Evolutionary conservation across 2,113 vertebrate species (phyloP).

Genomic region (Perca flavescens): DNA sequence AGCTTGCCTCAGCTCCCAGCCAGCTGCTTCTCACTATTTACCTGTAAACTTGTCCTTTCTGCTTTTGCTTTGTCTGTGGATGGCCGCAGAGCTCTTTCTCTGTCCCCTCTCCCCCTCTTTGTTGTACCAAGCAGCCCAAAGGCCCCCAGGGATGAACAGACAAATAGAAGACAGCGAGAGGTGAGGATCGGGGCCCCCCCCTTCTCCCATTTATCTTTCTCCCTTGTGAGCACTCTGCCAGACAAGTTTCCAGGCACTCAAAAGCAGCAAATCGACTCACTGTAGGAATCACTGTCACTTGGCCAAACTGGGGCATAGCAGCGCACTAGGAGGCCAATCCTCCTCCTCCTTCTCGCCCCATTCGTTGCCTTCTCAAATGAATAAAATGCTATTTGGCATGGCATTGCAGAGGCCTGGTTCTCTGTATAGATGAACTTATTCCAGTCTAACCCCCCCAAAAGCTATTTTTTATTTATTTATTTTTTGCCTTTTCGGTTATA

Average conservation of each 20-base stretch:
- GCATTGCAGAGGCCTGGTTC: slow-evolving; percentile 25
- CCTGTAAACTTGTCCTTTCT: slow-evolving; percentile 76
- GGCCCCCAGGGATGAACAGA: slow-evolving; percentile 76
- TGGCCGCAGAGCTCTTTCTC: slow-evolving; percentile 54
- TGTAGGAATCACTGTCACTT: slow-evolving; percentile 78
- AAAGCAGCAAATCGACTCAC: slow-evolving; percentile 78
- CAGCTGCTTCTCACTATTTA: slow-evolving; percentile 73
- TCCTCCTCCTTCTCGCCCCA: slow-evolving; percentile 49
- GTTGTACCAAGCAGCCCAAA: slow-evolving; percentile 74
- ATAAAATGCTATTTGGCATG: slow-evolving; percentile 50
- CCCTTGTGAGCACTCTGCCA: slow-evolving; percentile 72
- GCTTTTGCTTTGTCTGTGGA: slow-evolving; percentile 63
- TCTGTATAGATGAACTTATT: slow-evolving; percentile 38
- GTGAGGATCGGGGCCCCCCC: slow-evolving; percentile 55
- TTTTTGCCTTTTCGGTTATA: slow-evolving; percentile 35
- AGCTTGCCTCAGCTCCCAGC: slow-evolving; percentile 55
- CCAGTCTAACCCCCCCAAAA: slow-evolving; percentile 20
- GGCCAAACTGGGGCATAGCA: slow-evolving; percentile 62
- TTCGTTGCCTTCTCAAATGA: slow-evolving; percentile 62
- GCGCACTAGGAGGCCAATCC: slow-evolving; percentile 62
- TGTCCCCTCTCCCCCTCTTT: slow-evolving; percentile 48
- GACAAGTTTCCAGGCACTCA: slow-evolving; percentile 78
- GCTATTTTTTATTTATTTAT: neutral
- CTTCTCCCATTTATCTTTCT: slow-evolving; percentile 66
- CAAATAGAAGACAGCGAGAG: slow-evolving; percentile 77